Base-by-base conservation (phyloP, 2,888 invertebrate species). In the Drosophila parthenogenetica region DNA sequence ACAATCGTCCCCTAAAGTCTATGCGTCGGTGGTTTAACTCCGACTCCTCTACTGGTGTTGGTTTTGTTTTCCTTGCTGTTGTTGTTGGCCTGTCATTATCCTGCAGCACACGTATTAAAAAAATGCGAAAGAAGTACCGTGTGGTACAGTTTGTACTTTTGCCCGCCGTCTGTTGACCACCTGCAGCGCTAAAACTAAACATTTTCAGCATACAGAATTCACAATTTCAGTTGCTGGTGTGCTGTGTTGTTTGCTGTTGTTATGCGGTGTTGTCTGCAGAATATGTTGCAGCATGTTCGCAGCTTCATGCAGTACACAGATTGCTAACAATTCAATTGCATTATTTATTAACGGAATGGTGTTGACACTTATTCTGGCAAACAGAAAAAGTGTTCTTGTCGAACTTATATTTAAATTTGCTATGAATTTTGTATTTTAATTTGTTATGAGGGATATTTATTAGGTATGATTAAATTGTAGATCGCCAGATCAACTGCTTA, bases 101-200 rank as follows among this genome's bases (percentile, higher is more conserved):
- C 83, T 86, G 71, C 80, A 59, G 67, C 49, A 59, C 57, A 69
- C 51, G 58, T 68, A 45, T 48, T n/a, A 59, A 43, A 49, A 58
- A 59, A 40, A 63, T 11, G 0, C 13, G 3, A 49, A 42, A 42
- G 68, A 61, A 73, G 40, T 75, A 54, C 64, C 64, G 63, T 69
- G 69, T 77, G 60, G 25, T 43, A 29, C 8, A 29, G 45, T 58
- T 43, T 63, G 70, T 58, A 8, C 70, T 66, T 70, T 67, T 65
- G 53, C 49, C 60, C 58, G 48, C 63, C 59, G 59, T 69, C 78
- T 74, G 69, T 70, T 70, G 80, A 49, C 87, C 83, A 88, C 87
- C 89, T 88, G 80, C 84, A 59, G 84, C 53, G 81, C 72, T 76
- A 80, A 82, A 81, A 74, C 80, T 81, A 83, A 81, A 81, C 81